Evolutionary conservation across 2,797 vertebrate species (phyloP).

Genomic region (Pipistrellus pygmaeus): DNA sequence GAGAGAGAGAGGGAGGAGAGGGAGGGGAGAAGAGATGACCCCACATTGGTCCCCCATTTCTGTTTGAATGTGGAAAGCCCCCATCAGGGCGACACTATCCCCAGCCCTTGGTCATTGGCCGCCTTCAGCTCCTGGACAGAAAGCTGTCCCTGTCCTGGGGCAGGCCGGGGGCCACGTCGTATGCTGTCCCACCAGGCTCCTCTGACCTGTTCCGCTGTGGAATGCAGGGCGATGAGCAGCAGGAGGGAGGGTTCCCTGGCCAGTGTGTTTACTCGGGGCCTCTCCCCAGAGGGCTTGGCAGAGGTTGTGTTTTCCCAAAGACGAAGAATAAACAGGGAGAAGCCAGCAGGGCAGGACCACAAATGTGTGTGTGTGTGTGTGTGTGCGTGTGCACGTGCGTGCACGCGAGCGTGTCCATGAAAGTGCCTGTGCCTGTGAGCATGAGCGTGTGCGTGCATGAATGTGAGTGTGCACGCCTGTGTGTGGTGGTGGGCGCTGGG

Average conservation of each 20-base stretch:
- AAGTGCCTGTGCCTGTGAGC: background rate
- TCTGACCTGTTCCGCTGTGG: background rate
- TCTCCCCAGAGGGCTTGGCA: background rate
- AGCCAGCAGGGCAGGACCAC: background rate
- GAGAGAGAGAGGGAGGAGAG: background rate
- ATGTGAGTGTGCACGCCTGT: fast-evolving
- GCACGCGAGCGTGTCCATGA: background rate
- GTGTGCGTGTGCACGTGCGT: background rate
- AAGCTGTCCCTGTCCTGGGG: background rate
- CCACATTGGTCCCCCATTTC: no score
- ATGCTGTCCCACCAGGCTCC: background rate
- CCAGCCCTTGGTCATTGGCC: background rate
- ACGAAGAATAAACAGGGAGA: background rate
- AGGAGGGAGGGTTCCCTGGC: background rate
- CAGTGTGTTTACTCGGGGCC: background rate
- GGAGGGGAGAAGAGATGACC: background rate
- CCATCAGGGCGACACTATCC: background rate
- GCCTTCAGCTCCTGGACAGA: background rate
- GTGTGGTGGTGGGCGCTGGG: background rate
- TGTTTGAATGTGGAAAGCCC: background rate
- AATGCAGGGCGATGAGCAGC: no score
- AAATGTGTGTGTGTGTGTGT: fast-evolving
- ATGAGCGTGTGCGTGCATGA: fast-evolving
- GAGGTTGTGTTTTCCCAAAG: background rate
- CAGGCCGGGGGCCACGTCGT: background rate